phyloP scores from a whole-genome alignment of 2,113 vertebrate genomes.

The Tachysurus vachellii region DNA sequence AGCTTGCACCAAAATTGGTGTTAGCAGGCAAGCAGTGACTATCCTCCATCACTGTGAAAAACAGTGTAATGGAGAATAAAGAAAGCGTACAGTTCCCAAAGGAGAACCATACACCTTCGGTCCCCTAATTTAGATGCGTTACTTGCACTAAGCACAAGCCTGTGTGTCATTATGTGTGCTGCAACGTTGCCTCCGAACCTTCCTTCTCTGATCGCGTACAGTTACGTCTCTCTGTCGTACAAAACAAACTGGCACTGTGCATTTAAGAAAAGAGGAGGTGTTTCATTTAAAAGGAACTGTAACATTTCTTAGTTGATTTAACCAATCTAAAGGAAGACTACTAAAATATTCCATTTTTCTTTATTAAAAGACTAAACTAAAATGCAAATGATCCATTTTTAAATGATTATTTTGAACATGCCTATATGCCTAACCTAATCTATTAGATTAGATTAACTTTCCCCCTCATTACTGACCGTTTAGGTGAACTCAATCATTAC shows the following conservation, averaged over 20 bases:
- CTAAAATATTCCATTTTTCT: background rate
- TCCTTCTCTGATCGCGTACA: background rate
- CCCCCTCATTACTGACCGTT: background rate
- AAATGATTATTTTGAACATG: too few relatives aligned
- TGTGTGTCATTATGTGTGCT: background rate
- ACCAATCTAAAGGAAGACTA: background rate
- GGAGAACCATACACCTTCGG: background rate
- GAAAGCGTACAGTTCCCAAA: background rate
- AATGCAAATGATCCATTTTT: background rate
- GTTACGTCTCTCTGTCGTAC: background rate
- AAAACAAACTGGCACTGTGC: background rate
- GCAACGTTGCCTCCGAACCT: background rate
- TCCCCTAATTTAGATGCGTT: background rate
- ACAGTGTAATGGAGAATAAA: background rate
- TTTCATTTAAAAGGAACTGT: background rate
- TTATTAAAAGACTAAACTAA: background rate
- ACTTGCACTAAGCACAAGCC: background rate
- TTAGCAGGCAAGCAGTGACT: background rate
- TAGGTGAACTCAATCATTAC: background rate
- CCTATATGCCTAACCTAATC: too few relatives aligned
- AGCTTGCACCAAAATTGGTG: background rate
- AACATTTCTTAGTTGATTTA: background rate
- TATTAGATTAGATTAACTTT: background rate
- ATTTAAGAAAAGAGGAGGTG: background rate
- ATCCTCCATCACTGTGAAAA: background rate